A percentile compares a stretch with the other conserved stretches of the same genome.
Evolutionary conservation across 2,888 invertebrate genomes (phyloP).

Genomic region (Pheosia tremula): DNA sequence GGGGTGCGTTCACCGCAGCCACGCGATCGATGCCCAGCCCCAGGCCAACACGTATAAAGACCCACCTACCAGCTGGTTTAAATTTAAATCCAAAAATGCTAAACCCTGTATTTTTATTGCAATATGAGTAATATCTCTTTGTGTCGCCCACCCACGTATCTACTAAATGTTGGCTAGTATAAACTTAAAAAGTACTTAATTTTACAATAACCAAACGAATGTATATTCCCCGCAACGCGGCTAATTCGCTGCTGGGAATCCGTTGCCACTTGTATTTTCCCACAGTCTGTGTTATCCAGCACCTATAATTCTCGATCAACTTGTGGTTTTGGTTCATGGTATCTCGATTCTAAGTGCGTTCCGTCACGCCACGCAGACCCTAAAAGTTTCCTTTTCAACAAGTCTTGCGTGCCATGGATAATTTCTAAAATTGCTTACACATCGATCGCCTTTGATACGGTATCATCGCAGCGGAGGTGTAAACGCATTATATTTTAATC

Average conservation of each 20-base stretch:
- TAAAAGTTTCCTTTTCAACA: slow-evolving; percentile 53
- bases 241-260: slow-evolving; percentile 46
- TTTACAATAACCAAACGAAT: slow-evolving; percentile 10
- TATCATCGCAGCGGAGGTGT: slow-evolving; percentile 48
- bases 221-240: slow-evolving; percentile 47
- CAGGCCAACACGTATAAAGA: slow-evolving; percentile 63
- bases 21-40: slow-evolving; percentile 77
- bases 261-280: slow-evolving; percentile 55
- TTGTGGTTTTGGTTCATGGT: slow-evolving; percentile 57
- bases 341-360: slow-evolving; percentile 54
- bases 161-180: neutral
- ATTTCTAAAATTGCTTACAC: slow-evolving; percentile 54
- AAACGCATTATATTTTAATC: slow-evolving; percentile 52
- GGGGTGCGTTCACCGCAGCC: slow-evolving; percentile 77
- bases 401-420: slow-evolving; percentile 52
- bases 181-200: neutral
- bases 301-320: slow-evolving; percentile 56
- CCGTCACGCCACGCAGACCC: slow-evolving; percentile 55
- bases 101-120: slow-evolving; percentile 17
- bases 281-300: slow-evolving; percentile 54
- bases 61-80: slow-evolving; percentile 59
- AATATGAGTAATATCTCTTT: neutral
- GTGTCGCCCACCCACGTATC: no score
- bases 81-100: slow-evolving; percentile 52
- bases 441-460: slow-evolving; percentile 45